Base-by-base conservation (phyloP, 2,113 vertebrate species). In the Chloropsis cyanopogon region DNA sequence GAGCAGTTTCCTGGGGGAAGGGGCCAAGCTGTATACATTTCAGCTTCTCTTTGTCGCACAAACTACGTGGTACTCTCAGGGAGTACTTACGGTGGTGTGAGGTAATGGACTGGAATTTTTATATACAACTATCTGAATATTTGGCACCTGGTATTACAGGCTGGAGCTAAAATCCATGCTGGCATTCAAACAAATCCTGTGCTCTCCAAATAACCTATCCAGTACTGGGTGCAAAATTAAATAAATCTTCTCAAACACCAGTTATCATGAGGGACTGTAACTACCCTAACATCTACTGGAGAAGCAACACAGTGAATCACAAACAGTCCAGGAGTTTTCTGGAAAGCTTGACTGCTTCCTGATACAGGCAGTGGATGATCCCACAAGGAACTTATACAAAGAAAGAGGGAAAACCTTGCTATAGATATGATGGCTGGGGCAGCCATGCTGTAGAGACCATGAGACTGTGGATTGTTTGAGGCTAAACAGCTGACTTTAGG, bases 41-140 rank as follows among this genome's bases (percentile, higher is more conserved):
- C 90, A 87, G 41, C 65, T 87, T 94, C 66, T 95, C 82, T 96
- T 94, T 96, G 78, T 96, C 85, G 93, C 70, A 90, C 39, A 72
- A 33, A 69, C 63, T 79, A 33, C 63, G 54, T 50, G 75, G 10
- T 57, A 66, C 65, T 96, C 91, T 82, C 29, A 82, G 83, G 64
- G 60, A 97, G 95, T 84, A 24, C 41, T 93, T 90, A n/a, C 12
- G 60, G 61, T 70, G 61, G 4, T 15, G 2, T 82, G 76, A 96
- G 66, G 49, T 89, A 97, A 88, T 47, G 42, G 39, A 72, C 54
- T 73, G 26, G 71, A 89, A 75, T 70, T 82, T 59, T 75, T 92
- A 46, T 72, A 73, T 14, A 61, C 44, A 90, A 77, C 78, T 80
- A 78, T 41, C 39, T 59, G 47, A 92, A 81, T 95, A 95, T 85